phyloP scores from a whole-genome alignment of 1,140 invertebrate species.

The Lamellibrachia luymesi region DNA sequence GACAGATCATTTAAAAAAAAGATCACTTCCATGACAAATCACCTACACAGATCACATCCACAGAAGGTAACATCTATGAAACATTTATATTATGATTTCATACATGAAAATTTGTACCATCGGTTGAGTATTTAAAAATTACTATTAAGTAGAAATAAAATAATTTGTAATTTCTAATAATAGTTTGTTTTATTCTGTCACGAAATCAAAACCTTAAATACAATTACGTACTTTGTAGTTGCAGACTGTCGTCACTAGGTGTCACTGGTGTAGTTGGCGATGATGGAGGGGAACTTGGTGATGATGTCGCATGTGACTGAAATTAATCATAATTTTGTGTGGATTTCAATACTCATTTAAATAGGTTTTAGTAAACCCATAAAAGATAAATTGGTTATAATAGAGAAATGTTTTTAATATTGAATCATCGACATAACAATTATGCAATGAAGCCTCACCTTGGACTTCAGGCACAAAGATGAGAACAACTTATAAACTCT shows the following conservation, averaged over 20 bases:
- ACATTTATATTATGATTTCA: background rate
- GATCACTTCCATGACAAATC: background rate
- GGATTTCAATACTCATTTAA: background rate
- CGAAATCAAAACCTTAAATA: background rate
- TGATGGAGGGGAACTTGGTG: conserved; percentile 2
- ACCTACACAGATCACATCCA: background rate
- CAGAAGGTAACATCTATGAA: background rate
- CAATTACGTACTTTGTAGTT: conserved; percentile 2
- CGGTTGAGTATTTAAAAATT: background rate
- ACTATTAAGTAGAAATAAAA: background rate
- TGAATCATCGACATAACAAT: background rate
- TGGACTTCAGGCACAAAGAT: no score
- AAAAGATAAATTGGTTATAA: background rate
- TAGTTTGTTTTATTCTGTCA: background rate
- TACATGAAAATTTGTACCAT: background rate
- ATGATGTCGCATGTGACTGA: conserved; percentile 15
- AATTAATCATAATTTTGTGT: background rate
- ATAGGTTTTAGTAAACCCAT: background rate
- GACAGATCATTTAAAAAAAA: no score
- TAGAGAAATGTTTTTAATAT: no score
- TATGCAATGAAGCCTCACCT: background rate
- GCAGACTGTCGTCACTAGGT: background rate
- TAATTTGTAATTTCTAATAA: background rate
- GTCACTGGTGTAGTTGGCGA: conserved; percentile 13
- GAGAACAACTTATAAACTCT: background rate